Conservation (phyloP, 1,140 invertebrate species). For the Orussus abietinus region DNA sequence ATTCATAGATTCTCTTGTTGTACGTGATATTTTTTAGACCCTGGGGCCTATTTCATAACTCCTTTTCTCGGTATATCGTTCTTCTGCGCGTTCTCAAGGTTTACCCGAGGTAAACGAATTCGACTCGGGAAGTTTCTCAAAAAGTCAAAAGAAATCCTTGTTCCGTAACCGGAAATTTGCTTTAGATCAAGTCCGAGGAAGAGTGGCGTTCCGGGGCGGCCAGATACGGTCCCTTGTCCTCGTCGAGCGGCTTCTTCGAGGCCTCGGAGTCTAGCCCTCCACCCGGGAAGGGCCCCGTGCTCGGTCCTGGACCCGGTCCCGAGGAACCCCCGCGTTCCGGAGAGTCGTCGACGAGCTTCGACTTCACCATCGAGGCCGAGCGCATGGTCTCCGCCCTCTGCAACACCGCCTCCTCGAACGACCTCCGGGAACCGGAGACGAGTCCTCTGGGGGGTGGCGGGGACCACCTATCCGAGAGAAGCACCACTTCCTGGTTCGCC, state of each 20-base stretch:
- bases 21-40: too few species aligned
- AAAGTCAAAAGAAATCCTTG: background rate
- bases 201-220: background rate
- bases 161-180: background rate
- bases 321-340: slow-evolving; percentile 36
- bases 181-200: background rate
- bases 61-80: background rate
- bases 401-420: slow-evolving; percentile 35
- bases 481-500: slow-evolving; percentile 28
- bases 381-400: slow-evolving; percentile 47
- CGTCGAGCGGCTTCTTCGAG: slow-evolving; percentile 11
- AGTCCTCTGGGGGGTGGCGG: slow-evolving; percentile 23
- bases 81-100: background rate
- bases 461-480: slow-evolving; percentile 27
- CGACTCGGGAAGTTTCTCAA: too few species aligned
- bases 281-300: too few species aligned
- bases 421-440: slow-evolving; percentile 16
- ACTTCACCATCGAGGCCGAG: slow-evolving; percentile 46
- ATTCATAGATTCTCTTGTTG: too few species aligned
- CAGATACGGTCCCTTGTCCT: background rate
- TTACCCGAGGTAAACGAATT: too few species aligned
- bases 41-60: too few species aligned
- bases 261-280: slow-evolving; percentile 12
- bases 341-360: slow-evolving; percentile 39
- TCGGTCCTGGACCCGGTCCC: too few species aligned